Evolutionary conservation across 2,797 vertebrate species (phyloP).

Genomic region (Clarias pachynema): DNA sequence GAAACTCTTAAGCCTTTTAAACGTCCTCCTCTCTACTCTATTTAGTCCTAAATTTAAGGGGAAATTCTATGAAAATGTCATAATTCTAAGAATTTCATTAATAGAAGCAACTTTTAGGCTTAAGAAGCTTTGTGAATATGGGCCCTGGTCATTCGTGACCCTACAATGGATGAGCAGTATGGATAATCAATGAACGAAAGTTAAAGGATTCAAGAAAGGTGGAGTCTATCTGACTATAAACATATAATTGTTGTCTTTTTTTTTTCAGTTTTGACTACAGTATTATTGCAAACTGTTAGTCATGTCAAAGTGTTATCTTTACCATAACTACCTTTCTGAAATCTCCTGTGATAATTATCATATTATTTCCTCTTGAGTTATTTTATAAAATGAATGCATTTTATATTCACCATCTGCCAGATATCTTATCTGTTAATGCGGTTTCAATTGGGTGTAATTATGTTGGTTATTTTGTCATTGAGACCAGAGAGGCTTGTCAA

Average conservation of each 20-base stretch:
- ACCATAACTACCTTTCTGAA: not conserved
- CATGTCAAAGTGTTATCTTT: not conserved
- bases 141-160: too few relatives aligned
- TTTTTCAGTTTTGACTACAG: too few relatives aligned
- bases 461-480: conserved; percentile 74
- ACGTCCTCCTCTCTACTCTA: too few relatives aligned
- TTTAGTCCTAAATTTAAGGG: too few relatives aligned
- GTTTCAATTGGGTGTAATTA: conserved; percentile 63
- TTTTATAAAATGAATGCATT: not conserved
- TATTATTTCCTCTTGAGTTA: not conserved
- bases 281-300: too few relatives aligned
- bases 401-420: conserved; percentile 66
- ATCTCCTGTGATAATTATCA: not conserved
- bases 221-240: not conserved
- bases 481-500: conserved; percentile 61
- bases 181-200: not conserved
- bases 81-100: too few relatives aligned
- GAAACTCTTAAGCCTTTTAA: too few relatives aligned
- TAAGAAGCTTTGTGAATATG: too few relatives aligned
- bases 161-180: too few relatives aligned
- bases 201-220: not conserved
- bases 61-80: too few relatives aligned
- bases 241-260: not conserved
- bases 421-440: conserved; percentile 57
- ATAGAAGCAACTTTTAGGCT: too few relatives aligned